Evolutionary conservation across 2,888 invertebrate species (phyloP), one percentile per base, ranked within the genome.

Genomic region (Nebria brevicollis): DNA sequence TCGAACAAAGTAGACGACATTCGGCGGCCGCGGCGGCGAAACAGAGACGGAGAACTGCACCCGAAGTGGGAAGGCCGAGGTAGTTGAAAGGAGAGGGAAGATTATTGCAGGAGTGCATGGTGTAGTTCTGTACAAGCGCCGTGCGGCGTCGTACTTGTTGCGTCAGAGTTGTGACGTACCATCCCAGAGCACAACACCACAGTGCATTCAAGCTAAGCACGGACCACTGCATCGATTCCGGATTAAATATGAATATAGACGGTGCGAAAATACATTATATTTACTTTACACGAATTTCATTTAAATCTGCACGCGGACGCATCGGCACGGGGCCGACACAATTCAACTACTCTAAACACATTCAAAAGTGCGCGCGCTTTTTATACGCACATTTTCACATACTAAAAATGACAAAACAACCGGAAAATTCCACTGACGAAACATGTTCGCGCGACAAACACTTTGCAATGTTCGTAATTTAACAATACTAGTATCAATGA

Each of bases 121-220:
- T 78, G 83, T 83, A 82, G 82, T 82, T 83, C 77, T 82, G 82
- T 82, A 82, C 88, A 87, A 89, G 88, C 88, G 89, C 89, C 89
- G 89, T 87, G 87, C 88, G 89, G 89, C 88, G 89, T 89, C 89
- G 89, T 89, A 89, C 89, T 89, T 89, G 89, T 89, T 89, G 89
- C 89, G 89, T 89, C 89, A 89, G 87, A 87, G 87, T 83, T 87
- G 88, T 89, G 89, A 89, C 86, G 86, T 86, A 86, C 81, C 81
- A 54, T 54, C 54, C 54, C 54, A 54, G 54, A 54, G 54, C 54
- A 54, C 54, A 54, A 54, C 54, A 54, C 25, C 75, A 64, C 66
- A 77, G 77, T 81, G 77, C 81, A 80, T 80, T 80, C 80, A 79
- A 70, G 64, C 80, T 80, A 80, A 80, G 75, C 80, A 80, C 80